Evolutionary conservation across 2,888 invertebrate genomes (phyloP).

Genomic region (Chromoteleia sp.): DNA sequence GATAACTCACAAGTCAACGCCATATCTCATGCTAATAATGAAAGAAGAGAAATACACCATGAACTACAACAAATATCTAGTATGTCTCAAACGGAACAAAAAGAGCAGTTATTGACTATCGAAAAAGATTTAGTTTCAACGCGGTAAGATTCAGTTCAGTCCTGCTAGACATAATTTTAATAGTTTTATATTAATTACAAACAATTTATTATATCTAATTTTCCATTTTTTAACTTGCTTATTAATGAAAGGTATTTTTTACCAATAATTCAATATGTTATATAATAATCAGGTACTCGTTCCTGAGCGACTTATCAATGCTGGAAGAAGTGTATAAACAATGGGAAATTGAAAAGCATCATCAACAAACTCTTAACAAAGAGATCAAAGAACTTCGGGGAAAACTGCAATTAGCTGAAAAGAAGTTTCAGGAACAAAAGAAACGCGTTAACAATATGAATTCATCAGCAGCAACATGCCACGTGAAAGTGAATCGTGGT

Average conservation of each 20-base stretch:
- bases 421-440: constrained; percentile 77
- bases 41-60: constrained; percentile 16
- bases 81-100: constrained; percentile 29
- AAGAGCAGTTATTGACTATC: constrained; percentile 26
- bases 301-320: constrained; percentile 81
- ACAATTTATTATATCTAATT: too few relatives aligned
- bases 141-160: constrained; percentile 32
- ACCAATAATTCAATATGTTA: neutral
- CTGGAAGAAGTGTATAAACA: constrained; percentile 80
- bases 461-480: constrained; percentile 76
- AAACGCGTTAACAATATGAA: constrained; percentile 77
- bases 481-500: constrained; percentile 78
- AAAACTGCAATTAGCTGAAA: constrained; percentile 78
- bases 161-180: too few relatives aligned
- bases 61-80: constrained; percentile 40
- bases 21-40: constrained; percentile 9
- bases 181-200: too few relatives aligned
- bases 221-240: too few relatives aligned
- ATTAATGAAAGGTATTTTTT: too few relatives aligned
- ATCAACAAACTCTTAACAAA: constrained; percentile 75
- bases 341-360: constrained; percentile 80
- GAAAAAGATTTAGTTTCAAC: constrained; percentile 45
- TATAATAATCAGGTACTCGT: constrained; percentile 76
- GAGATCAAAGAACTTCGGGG: constrained; percentile 79
- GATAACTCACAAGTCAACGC: neutral